Evolutionary conservation across 2,888 invertebrate genomes (phyloP).

Genomic region (Campaea margaritaria): DNA sequence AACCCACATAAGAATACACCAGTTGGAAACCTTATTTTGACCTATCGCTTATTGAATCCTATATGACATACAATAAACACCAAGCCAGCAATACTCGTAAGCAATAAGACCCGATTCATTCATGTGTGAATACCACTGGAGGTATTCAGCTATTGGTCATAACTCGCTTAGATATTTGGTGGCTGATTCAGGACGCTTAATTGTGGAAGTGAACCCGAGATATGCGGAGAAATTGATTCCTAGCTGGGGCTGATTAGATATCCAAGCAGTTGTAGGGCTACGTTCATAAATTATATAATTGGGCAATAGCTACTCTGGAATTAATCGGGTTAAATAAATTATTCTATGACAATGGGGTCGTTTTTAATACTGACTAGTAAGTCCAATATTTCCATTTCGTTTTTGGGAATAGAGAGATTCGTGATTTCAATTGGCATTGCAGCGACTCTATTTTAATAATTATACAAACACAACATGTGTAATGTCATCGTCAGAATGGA

Average conservation of each 20-base stretch:
- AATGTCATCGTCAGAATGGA: too few species aligned
- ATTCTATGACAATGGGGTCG: too few species aligned
- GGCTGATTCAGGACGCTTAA: constrained; percentile 22
- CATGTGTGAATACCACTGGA: constrained; percentile 14
- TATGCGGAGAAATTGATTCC: constrained; percentile 22
- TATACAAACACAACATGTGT: too few species aligned
- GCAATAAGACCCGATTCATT: constrained; percentile 21
- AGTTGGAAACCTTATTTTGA: too few species aligned
- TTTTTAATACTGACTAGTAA: not conserved
- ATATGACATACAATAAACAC: constrained; percentile 3
- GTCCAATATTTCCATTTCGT: too few species aligned
- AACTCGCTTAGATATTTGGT: constrained; percentile 14
- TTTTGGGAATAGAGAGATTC: too few species aligned
- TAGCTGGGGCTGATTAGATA: not conserved
- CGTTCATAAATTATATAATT: not conserved
- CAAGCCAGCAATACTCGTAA: constrained; percentile 9
- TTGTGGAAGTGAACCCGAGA: constrained; percentile 12
- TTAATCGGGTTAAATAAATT: too few species aligned
- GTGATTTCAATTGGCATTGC: too few species aligned
- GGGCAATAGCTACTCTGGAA: too few species aligned
- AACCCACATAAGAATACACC: too few species aligned
- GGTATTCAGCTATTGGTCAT: constrained; percentile 5
- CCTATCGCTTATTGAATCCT: not conserved
- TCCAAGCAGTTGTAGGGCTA: not conserved
- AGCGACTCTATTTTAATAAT: too few species aligned